Conservation (phyloP, 2,113 vertebrate genomes). For the Globicephala melas region DNA sequence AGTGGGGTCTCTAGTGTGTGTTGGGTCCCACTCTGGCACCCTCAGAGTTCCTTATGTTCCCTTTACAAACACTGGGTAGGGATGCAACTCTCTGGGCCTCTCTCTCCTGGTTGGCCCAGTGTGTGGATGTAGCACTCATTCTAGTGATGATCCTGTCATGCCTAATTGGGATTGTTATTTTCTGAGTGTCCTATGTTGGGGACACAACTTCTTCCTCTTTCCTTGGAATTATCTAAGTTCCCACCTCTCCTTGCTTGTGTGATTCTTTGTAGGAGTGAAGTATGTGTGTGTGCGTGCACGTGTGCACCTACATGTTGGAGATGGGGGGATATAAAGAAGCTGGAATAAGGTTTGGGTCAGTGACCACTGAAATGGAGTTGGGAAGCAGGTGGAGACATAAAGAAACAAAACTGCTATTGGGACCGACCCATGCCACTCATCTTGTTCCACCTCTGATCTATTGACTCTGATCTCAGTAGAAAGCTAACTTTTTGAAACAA, state of each 20-base stretch:
- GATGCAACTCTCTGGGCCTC: neutral
- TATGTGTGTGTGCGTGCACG: rapidly evolving
- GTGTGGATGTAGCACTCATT: neutral
- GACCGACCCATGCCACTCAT: neutral
- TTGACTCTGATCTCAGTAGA: neutral
- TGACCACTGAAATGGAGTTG: neutral
- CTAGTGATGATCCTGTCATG: neutral
- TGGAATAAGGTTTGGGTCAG: neutral
- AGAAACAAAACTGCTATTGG: neutral
- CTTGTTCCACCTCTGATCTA: neutral
- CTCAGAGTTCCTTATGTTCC: neutral
- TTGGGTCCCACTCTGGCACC: neutral
- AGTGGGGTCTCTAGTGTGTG: neutral
- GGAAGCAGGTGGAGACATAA: neutral
- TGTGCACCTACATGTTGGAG: neutral
- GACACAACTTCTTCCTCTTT: neutral
- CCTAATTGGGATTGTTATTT: neutral
- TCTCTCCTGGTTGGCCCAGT: too few relatives aligned
- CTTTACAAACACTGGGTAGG: neutral
- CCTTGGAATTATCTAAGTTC: neutral
- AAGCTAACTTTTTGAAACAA: conserved; percentile 1
- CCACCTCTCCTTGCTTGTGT: neutral
- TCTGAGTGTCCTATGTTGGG: neutral
- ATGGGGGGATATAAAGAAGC: neutral
- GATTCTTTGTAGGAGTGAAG: neutral